These are phyloP conservation scores for Loxodonta africana DNA, from an alignment of 2,113 vertebrate genomes.

Conservation along the genomic window DNA sequence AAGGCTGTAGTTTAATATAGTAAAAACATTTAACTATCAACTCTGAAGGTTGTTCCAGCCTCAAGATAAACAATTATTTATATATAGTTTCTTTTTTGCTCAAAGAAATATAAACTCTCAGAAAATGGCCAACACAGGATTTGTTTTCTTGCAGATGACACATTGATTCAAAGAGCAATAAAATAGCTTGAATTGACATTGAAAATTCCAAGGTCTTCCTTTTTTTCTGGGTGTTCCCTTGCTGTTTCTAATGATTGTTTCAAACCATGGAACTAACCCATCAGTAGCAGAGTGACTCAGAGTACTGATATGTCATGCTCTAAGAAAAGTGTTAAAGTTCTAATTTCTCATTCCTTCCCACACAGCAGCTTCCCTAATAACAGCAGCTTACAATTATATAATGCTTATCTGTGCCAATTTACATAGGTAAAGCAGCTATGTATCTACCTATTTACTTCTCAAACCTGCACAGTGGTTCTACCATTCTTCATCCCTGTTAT, in stretches of 20 bases:
- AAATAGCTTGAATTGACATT: not conserved
- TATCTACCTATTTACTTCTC: not conserved
- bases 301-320: not conserved
- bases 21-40: constrained; percentile 5
- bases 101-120: not conserved
- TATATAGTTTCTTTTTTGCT: constrained; percentile 35
- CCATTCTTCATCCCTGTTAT: not conserved
- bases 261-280: not conserved
- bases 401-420: not conserved
- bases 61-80: not conserved
- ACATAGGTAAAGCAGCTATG: not conserved
- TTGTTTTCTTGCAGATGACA: constrained; percentile 38
- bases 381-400: not conserved
- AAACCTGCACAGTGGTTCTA: not conserved
- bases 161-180: not conserved
- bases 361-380: not conserved
- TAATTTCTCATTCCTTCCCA: constrained; percentile 51
- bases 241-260: not conserved
- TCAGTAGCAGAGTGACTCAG: not conserved
- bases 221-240: not conserved
- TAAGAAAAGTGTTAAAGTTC: constrained; percentile 27
- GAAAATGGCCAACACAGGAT: not conserved
- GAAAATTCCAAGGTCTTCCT: not conserved
- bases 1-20: not conserved
- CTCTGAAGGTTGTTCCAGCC: not conserved